phyloP scores from a whole-genome alignment of 2,797 vertebrate genomes.

The Pyrrhura leucotis region DNA sequence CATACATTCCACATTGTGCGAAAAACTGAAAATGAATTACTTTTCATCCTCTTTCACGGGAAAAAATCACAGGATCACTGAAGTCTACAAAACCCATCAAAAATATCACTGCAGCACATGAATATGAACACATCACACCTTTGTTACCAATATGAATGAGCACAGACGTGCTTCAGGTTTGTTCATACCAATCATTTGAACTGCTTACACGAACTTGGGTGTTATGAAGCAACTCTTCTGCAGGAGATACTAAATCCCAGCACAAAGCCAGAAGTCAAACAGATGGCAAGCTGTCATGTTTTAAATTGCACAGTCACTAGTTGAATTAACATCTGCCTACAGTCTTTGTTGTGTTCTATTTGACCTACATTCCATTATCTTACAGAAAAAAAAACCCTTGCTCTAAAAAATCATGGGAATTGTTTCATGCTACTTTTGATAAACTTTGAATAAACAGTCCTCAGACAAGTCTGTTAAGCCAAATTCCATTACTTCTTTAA shows the following conservation, averaged over 20 bases:
- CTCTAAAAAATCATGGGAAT: slow-evolving; percentile 18
- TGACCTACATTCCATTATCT: neutral
- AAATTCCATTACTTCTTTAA: slow-evolving; percentile 14
- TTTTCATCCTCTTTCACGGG: neutral
- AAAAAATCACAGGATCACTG: neutral
- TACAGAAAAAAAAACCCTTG: neutral
- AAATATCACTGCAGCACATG: neutral
- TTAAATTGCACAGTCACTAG: neutral
- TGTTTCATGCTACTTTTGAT: neutral
- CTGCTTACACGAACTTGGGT: neutral
- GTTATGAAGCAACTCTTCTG: neutral
- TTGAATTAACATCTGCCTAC: neutral
- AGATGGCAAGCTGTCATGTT: neutral
- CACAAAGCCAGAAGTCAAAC: neutral
- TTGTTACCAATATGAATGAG: neutral
- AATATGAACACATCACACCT: neutral
- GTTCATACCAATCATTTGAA: neutral
- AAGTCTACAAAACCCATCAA: neutral
- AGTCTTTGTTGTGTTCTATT: neutral
- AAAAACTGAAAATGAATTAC: neutral
- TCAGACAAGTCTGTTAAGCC: neutral
- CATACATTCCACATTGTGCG: neutral
- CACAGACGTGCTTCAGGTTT: neutral
- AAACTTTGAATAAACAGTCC: slow-evolving; percentile 2
- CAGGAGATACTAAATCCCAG: neutral